Base-by-base conservation (phyloP, 1,140 invertebrate genomes). In the Aphaenogaster rudis region DNA sequence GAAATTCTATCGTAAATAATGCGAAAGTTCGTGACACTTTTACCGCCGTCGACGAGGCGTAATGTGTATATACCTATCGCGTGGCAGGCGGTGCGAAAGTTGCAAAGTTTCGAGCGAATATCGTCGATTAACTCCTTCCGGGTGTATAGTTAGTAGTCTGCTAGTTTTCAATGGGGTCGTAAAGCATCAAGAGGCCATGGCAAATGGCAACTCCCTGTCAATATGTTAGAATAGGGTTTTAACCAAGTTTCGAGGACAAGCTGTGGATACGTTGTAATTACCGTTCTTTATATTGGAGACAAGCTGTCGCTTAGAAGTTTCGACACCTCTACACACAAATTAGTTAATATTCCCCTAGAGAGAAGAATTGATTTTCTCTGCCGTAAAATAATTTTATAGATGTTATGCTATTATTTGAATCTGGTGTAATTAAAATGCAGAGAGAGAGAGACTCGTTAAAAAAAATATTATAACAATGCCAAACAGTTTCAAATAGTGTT, bases 51-150 rank as follows among this genome's bases (percentile, higher is more conserved):
- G 48, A 88, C 86, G 80, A 80, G 76, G 71, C 28, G 69, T 72
- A 80, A 84, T 67, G 71, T 84, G 59, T 84, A 89, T 87, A 91
- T 80, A 91, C 76, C 86, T 82, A 89, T 85, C 80, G 63, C 74
- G 45, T 72, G 61, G 72, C 71, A 71, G 67, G 76, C 77, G 63
- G 61, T 88, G 85, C 74, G 90, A 92, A 91, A 88, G 88, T 90
- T 92, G 87, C 92, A 81, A 86, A 91, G 91, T 94, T 94, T 88
- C 76, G 21, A 72, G 50, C 79, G 88, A 81, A 80, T 91, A 88
- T 88, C 88, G 81, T 48, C 86, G 86, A 88, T 90, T 91, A 89
- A 88, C 88, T 79, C 86, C 66, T 74, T 88, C 67, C 80, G 36
- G 28, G 71, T 61, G 50, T 86, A 69, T 88, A 85, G 74, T 88